A percentile compares a stretch with the other conserved stretches of the same genome.
phyloP scores from a whole-genome alignment of 1,140 invertebrate species.

The Tribolium castaneum region DNA sequence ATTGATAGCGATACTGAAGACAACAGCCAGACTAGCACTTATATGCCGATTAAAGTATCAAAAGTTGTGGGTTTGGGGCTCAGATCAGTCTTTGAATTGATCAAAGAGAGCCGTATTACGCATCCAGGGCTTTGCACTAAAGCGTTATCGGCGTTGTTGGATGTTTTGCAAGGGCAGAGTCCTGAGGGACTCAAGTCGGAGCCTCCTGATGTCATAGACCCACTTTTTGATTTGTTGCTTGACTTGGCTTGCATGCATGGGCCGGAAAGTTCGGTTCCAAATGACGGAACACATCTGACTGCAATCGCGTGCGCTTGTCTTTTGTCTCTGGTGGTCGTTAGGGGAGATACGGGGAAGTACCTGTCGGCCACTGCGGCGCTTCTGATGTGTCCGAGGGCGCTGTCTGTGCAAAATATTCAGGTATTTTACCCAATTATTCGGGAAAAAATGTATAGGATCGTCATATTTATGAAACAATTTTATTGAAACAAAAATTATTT shows the following conservation, averaged over 20 bases:
- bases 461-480: too few relatives aligned
- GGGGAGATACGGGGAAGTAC: conserved; percentile 93
- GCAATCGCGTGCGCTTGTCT: conserved; percentile 91
- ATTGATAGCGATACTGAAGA: conserved; percentile 76
- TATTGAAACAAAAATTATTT: too few relatives aligned
- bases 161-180: conserved; percentile 90
- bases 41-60: conserved; percentile 68
- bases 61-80: conserved; percentile 92
- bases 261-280: conserved; percentile 67
- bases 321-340: conserved; percentile 89
- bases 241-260: conserved; percentile 80
- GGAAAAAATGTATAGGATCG: too few relatives aligned
- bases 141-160: conserved; percentile 86
- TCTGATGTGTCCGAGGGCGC: conserved; percentile 84
- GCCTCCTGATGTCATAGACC: conserved; percentile 81
- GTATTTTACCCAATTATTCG: conserved; percentile 64
- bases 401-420: conserved; percentile 83
- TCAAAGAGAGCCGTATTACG: conserved; percentile 83
- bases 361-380: conserved; percentile 87
- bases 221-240: conserved; percentile 81
- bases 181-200: conserved; percentile 80
- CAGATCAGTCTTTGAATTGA: conserved; percentile 90
- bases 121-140: conserved; percentile 89
- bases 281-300: conserved; percentile 78
- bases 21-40: conserved; percentile 61